Base-by-base conservation (phyloP, 2,113 vertebrate species). In the Hydrochoerus hydrochaeris region DNA sequence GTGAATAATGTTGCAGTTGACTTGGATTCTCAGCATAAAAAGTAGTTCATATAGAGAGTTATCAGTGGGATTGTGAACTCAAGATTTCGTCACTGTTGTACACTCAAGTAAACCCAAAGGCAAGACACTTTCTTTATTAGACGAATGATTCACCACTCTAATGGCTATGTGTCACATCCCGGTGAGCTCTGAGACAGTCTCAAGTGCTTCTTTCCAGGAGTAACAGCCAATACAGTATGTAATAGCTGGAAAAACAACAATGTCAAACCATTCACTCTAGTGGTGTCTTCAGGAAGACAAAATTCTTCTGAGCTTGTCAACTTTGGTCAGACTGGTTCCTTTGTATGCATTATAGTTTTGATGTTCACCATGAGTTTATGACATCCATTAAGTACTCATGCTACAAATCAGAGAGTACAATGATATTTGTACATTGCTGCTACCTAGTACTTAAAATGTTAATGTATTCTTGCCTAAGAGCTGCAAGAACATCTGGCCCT, bases 401-500 rank as follows among this genome's bases (percentile, higher is more conserved):
- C 88, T 81, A 86, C 58, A 95, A 91, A 90, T 95, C 90, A 96
- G 90, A 75, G 38, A 54, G 17, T 95, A n/a, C 46, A 92, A 88
- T 90, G 85, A 94, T 81, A 95, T 77, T 30, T 90, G 85, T 92
- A 88, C 19, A 83, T 95, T 85, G 81, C 54, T 35, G 85, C 30
- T 57, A 81, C 77, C 71, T 85, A 62, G 24, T 73, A 52, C 88
- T 96, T 83, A 86, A 97, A 91, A 97, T 96, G 95, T 60, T 95
- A 84, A 89, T 96, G 90, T 38, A 49, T 85, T 88, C 88, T 95
- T 88, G 38, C 85, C 94, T 75, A 95, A 62, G 57, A 97, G 85
- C 97, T 89, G 92, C 57, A 83, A 58, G 38, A 91, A 95, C 96
- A 97, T 97, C 95, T 97, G 92, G 63, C 26, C 16, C 20, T 44